These are phyloP conservation scores for Pseudobourletiella spinata DNA, from an alignment of 1,140 invertebrate genomes.

Conservation along the genomic window DNA sequence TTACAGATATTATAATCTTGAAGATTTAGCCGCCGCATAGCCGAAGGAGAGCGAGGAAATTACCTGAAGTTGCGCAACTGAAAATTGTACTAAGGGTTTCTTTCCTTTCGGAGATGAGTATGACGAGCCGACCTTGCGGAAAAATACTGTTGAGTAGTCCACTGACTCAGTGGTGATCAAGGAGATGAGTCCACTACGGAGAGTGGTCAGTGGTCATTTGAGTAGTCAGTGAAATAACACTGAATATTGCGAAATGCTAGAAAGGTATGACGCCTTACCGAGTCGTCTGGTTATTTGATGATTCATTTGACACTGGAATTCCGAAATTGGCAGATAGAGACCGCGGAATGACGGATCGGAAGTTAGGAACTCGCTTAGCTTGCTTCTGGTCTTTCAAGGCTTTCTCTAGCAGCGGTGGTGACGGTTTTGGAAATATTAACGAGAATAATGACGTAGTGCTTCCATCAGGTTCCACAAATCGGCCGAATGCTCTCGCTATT, in stretches of 20 bases:
- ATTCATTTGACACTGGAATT: slow-evolving; percentile 13
- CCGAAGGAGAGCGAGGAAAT: background rate
- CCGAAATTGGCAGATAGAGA: slow-evolving; percentile 78
- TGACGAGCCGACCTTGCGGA: slow-evolving; percentile 83
- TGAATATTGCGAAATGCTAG: too few species aligned
- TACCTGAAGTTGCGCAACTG: slow-evolving; percentile 31
- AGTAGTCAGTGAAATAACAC: too few species aligned
- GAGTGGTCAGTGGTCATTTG: too few species aligned
- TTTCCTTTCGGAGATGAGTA: slow-evolving; percentile 46
- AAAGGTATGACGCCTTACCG: too few species aligned
- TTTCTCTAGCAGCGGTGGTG: slow-evolving; percentile 36
- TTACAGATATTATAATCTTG: background rate
- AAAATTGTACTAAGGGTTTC: slow-evolving; percentile 20
- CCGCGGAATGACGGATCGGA: slow-evolving; percentile 77
- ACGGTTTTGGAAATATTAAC: slow-evolving; percentile 67
- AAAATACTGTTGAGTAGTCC: slow-evolving; percentile 42
- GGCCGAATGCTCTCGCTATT: slow-evolving; percentile 74
- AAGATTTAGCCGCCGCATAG: background rate
- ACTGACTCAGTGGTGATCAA: slow-evolving; percentile 17
- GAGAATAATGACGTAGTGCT: slow-evolving; percentile 59
- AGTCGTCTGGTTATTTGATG: too few species aligned
- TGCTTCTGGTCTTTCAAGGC: slow-evolving; percentile 35
- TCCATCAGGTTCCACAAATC: slow-evolving; percentile 41
- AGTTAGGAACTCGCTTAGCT: slow-evolving; percentile 38
- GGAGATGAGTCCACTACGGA: slow-evolving; percentile 13